These are phyloP conservation scores for Patella ulyssiponensis DNA, from an alignment of 2,888 invertebrate genomes.

Conservation along the genomic window DNA sequence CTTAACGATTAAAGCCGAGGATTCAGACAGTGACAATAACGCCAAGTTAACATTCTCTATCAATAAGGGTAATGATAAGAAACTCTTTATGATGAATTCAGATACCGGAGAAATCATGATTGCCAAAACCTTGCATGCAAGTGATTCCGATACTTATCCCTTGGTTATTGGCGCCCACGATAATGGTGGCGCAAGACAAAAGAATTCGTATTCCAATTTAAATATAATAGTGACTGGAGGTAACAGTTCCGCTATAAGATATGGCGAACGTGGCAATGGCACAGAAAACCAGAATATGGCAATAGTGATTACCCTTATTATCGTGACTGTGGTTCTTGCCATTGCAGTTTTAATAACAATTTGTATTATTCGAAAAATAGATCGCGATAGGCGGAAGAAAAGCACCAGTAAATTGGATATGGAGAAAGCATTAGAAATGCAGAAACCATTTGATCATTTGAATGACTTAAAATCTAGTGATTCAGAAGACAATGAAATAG, in stretches of 20 bases:
- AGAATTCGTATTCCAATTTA: constrained; percentile 46
- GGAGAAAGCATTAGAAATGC: constrained; percentile 4
- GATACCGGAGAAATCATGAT: constrained; percentile 71
- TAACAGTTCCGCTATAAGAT: constrained; percentile 43
- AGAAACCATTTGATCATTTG: neutral
- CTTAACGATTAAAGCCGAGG: constrained; percentile 43
- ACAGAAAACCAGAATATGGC: constrained; percentile 51
- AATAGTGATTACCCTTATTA: constrained; percentile 58
- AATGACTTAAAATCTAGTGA: constrained; percentile 12
- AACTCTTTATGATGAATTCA: constrained; percentile 72
- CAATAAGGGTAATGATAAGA: constrained; percentile 70
- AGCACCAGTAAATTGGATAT: constrained; percentile 15
- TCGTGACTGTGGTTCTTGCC: constrained; percentile 54
- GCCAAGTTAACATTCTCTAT: constrained; percentile 50
- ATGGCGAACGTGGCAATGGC: constrained; percentile 33
- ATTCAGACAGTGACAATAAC: constrained; percentile 55
- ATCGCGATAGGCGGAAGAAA: constrained; percentile 41
- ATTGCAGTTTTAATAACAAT: constrained; percentile 56
- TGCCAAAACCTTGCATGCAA: constrained; percentile 46
- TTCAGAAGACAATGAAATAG: constrained; percentile 44
- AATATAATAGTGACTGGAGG: constrained; percentile 47
- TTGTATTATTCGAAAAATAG: constrained; percentile 53
- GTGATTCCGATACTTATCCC: constrained; percentile 50
- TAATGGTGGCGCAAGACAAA: constrained; percentile 44
- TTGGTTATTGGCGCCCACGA: constrained; percentile 58